Conservation (phyloP, 2,888 invertebrate genomes). For the Sepioteuthis lessoniana region DNA sequence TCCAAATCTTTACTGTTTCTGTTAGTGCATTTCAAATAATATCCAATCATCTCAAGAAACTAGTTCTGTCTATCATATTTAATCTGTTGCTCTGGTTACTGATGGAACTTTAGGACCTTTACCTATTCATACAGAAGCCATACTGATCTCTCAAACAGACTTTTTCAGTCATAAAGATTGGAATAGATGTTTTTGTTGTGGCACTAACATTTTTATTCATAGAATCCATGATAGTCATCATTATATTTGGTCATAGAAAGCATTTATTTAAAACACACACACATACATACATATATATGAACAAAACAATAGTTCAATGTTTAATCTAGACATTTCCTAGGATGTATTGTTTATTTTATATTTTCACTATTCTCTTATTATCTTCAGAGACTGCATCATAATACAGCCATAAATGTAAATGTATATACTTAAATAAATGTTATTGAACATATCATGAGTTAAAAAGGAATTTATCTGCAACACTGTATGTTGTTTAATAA, state of each 20-base stretch:
- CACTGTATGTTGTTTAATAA: too few species aligned
- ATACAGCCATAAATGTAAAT: background rate
- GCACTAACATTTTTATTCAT: background rate
- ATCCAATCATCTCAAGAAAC: background rate
- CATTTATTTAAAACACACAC: background rate
- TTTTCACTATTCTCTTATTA: background rate
- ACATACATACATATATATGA: background rate
- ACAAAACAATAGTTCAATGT: background rate
- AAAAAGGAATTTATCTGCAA: too few species aligned
- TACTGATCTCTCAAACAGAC: background rate
- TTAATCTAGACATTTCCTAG: background rate
- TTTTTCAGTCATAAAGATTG: background rate
- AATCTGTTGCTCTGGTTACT: background rate
- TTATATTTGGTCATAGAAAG: too few species aligned
- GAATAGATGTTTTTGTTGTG: background rate
- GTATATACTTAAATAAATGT: background rate
- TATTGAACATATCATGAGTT: too few species aligned
- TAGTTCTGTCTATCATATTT: background rate
- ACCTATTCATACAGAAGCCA: background rate
- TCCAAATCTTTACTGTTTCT: background rate
- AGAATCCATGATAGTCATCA: too few species aligned
- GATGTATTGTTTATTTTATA: background rate
- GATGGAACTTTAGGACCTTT: background rate
- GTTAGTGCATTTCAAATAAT: background rate
- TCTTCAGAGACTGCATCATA: background rate